These are phyloP conservation scores for Notolabrus celidotus DNA, from an alignment of 2,797 vertebrate genomes.

Conservation along the genomic window DNA sequence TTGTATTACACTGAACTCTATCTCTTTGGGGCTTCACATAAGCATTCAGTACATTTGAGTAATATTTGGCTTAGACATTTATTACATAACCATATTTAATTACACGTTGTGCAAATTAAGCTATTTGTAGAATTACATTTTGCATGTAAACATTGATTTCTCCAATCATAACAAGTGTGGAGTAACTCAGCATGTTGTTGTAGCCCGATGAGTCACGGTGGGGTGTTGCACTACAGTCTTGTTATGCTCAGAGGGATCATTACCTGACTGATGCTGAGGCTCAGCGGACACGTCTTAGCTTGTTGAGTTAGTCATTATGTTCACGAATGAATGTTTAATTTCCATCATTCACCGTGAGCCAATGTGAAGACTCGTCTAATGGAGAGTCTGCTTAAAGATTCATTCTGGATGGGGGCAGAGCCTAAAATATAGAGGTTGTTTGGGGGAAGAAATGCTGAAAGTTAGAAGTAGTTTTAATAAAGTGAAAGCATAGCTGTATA, in stretches of 20 bases:
- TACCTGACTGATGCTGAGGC: conserved; percentile 42
- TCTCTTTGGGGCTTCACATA: no score
- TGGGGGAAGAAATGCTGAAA: neutral
- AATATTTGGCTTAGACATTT: no score
- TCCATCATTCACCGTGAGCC: conserved; percentile 8
- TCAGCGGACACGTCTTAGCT: conserved; percentile 33
- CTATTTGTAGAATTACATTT: conserved; percentile 1
- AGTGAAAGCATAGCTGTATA: neutral
- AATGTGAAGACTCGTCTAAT: neutral
- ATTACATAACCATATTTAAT: neutral
- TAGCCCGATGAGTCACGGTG: conserved; percentile 62
- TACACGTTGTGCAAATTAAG: neutral
- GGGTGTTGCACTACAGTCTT: conserved; percentile 54
- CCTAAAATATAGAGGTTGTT: neutral
- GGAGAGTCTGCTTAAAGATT: neutral
- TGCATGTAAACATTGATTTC: conserved; percentile 38
- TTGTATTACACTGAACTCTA: no score
- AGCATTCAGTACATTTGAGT: no score
- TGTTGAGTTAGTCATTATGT: conserved; percentile 47
- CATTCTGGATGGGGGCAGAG: neutral
- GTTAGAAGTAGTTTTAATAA: neutral
- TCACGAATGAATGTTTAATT: conserved; percentile 32
- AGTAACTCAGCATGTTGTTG: conserved; percentile 8
- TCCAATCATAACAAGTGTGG: conserved; percentile 21
- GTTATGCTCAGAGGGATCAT: conserved; percentile 38